Evolutionary conservation across 2,797 vertebrate genomes (phyloP), one percentile per base, ranked within the genome.

Genomic region (Furcifer pardalis): DNA sequence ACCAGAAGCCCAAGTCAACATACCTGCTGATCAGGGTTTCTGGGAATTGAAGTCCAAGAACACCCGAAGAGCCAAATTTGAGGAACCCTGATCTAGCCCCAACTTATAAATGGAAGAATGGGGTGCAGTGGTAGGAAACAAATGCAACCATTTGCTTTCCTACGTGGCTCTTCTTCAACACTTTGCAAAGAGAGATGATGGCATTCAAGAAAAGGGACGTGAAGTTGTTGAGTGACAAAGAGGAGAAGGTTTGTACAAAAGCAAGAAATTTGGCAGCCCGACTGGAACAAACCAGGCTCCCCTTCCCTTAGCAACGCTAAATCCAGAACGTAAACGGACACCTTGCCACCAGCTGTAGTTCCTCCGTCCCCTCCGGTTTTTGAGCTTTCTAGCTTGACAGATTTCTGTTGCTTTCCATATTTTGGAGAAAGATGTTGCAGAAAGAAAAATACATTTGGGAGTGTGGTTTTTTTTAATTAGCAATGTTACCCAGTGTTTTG

Each of bases 201-300:
- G 23, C 83, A 87, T 87, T 89, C 78, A 85, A 79, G 35, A 35
- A n/a, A 89, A 68, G 90, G 72, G 35, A 79, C 84, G 15, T 73
- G 37, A 86, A 85, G 78, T 82, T 59, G 78, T 56, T 35, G 82
- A 88, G 85, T 1, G 3, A 49, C 23, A 1, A 44, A 0, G 0
- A 71, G 59, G 86, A 77, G 83, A 87, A 84, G 46, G 32, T 85
- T n/a, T 87, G 84, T 79, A 86, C 77, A 87, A 88, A 90, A 89
- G 90, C 88, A 79, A 91, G 86, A 93, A 90, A 92, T 92, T 84
- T 95, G 93, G 91, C 93, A 92, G 85, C 63, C 68, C 2, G 68
- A 69, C 75, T 5, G 1, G 91, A 92, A 93, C 9, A 90, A 90
- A 88, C 85, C 88, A 86, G 65, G 88, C 59, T 88, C 77, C 72